Conservation (phyloP, 2,888 invertebrate genomes). For the Exocentrus adspersus region DNA sequence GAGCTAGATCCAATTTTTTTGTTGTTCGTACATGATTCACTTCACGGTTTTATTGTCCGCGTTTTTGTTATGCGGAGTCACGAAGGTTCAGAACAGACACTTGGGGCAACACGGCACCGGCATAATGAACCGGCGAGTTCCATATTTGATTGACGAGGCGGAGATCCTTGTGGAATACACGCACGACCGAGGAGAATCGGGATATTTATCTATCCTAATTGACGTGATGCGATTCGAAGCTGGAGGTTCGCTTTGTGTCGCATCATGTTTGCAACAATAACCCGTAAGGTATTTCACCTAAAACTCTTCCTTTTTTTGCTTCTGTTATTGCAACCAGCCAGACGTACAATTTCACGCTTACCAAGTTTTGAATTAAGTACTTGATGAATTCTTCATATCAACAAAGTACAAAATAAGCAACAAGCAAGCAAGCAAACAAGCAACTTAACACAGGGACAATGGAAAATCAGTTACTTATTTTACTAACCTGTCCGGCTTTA, state of each 20-base stretch:
- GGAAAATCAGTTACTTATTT: not conserved
- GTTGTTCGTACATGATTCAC: not conserved
- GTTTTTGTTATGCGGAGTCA: slow-evolving; percentile 3
- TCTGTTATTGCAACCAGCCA: not conserved
- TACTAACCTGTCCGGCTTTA: not conserved
- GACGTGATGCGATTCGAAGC: not conserved
- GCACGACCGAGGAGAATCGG: not conserved
- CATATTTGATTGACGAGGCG: slow-evolving; percentile 4
- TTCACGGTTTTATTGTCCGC: slow-evolving; percentile 6
- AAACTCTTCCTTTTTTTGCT: not conserved
- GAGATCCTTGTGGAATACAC: not conserved
- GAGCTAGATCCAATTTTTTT: too few relatives aligned
- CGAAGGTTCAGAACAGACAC: slow-evolving; percentile 7
- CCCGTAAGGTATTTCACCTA: too few relatives aligned
- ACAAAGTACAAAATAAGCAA: not conserved
- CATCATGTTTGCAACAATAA: not conserved
- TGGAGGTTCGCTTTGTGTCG: not conserved
- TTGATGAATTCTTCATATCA: not conserved
- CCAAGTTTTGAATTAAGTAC: too few relatives aligned
- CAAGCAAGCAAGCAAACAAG: not conserved
- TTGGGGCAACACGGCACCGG: slow-evolving; percentile 5
- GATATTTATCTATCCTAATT: not conserved
- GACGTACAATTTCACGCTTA: too few relatives aligned
- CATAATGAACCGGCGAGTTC: slow-evolving; percentile 4
- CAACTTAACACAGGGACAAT: not conserved